Conservation (phyloP, 2,888 invertebrate genomes). For the Agapetus fuscipes region DNA sequence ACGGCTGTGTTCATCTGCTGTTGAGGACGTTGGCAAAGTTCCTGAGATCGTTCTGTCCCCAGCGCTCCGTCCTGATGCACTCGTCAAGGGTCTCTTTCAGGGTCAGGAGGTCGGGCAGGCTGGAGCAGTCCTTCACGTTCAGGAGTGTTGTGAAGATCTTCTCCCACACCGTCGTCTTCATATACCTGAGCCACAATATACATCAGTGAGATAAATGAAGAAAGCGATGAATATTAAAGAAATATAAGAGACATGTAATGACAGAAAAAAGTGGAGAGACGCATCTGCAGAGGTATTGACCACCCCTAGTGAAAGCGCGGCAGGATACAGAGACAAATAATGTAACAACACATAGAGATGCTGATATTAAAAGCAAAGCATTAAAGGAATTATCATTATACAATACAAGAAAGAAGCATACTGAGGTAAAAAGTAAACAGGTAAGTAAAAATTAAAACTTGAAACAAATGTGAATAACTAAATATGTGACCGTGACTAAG, state of each 20-base stretch:
- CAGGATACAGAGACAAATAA: too few relatives aligned
- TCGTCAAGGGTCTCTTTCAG: slow-evolving; percentile 40
- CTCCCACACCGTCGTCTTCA: slow-evolving; percentile 66
- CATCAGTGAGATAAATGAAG: neutral
- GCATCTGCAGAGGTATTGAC: too few relatives aligned
- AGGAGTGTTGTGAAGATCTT: slow-evolving; percentile 69
- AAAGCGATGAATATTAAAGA: neutral
- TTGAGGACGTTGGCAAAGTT: slow-evolving; percentile 46
- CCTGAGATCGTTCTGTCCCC: slow-evolving; percentile 32
- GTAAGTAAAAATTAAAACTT: too few relatives aligned
- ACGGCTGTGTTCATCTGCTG: slow-evolving; percentile 46
- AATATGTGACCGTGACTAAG: too few relatives aligned
- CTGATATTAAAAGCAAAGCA: too few relatives aligned
- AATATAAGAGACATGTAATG: neutral
- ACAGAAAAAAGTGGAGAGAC: too few relatives aligned
- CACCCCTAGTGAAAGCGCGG: too few relatives aligned
- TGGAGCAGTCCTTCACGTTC: slow-evolving; percentile 70
- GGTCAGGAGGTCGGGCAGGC: slow-evolving; percentile 61
- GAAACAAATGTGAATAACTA: too few relatives aligned
- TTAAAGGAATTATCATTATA: too few relatives aligned
- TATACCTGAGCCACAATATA: slow-evolving; percentile 45
- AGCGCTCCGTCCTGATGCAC: slow-evolving; percentile 29
- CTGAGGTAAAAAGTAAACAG: too few relatives aligned
- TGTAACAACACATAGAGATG: too few relatives aligned
- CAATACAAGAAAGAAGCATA: too few relatives aligned